A percentile compares a stretch with the other conserved stretches of the same genome.
Evolutionary conservation across 2,797 vertebrate species (phyloP).

Genomic region (Ataeniobius toweri): DNA sequence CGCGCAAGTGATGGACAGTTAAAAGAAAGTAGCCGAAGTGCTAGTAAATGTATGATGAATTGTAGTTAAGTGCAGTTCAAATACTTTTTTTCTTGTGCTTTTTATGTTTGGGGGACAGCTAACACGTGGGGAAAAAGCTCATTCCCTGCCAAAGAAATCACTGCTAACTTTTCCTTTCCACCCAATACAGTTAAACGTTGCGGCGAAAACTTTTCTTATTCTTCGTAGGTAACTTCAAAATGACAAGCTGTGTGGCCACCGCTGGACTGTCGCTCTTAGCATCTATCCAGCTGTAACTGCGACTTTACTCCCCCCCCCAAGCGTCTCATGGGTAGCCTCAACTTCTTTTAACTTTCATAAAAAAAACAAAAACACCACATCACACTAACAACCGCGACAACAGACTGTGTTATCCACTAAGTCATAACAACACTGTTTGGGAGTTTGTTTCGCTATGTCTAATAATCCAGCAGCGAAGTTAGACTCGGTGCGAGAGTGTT

Average conservation of each 20-base stretch:
- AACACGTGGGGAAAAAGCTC: constrained; percentile 72
- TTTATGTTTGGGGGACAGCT: constrained; percentile 37
- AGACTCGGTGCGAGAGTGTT: constrained; percentile 49
- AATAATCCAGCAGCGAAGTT: constrained; percentile 25
- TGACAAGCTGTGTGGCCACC: constrained; percentile 8
- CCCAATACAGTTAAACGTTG: constrained; percentile 31
- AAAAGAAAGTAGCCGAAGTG: constrained; percentile 11
- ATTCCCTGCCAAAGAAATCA: constrained; percentile 73
- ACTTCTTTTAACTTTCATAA: constrained; percentile 43
- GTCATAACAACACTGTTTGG: constrained; percentile 40
- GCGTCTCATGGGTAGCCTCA: constrained; percentile 35
- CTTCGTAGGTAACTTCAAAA: constrained; percentile 15
- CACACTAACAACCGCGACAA: neutral
- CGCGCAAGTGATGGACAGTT: constrained; percentile 11
- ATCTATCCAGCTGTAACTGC: neutral
- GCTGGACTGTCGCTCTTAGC: constrained; percentile 20
- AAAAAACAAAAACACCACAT: constrained; percentile 25
- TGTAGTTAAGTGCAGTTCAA: neutral
- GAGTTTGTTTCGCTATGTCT: constrained; percentile 39
- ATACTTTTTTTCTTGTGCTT: constrained; percentile 25
- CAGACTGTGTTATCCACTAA: constrained; percentile 4
- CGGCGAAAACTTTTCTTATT: neutral
- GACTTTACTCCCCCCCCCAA: neutral
- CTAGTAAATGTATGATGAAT: neutral
- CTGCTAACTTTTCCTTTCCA: constrained; percentile 60